These are phyloP conservation scores for Otis tarda DNA, from an alignment of 2,113 vertebrate genomes.

Conservation along the genomic window DNA sequence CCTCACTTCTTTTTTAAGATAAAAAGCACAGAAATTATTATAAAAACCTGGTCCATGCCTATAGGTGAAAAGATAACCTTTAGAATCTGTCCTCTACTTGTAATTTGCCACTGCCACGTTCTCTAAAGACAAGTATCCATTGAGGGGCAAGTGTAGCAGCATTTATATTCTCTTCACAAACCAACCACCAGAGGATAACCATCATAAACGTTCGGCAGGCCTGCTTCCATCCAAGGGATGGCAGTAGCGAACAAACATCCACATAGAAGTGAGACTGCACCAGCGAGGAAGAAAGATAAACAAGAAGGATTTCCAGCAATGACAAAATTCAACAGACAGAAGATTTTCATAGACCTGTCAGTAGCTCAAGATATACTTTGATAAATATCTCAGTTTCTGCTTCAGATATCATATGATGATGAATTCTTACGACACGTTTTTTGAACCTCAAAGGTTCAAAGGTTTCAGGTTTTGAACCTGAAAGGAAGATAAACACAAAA, in stretches of 20 bases:
- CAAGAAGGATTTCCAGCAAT: too few relatives aligned
- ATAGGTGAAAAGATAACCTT: neutral
- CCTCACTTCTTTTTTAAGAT: neutral
- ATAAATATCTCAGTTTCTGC: neutral
- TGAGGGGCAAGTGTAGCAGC: rapidly evolving
- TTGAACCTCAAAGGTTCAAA: neutral
- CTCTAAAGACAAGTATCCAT: neutral
- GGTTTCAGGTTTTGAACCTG: too few relatives aligned
- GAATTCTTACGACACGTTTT: neutral
- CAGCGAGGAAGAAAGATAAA: neutral
- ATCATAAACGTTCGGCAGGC: neutral
- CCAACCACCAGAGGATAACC: neutral
- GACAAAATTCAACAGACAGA: neutral
- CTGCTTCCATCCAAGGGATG: constrained; percentile 2
- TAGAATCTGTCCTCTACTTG: rapidly evolving
- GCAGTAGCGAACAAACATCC: constrained; percentile 5
- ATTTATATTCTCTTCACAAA: neutral
- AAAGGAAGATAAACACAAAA: neutral
- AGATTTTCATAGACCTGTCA: neutral
- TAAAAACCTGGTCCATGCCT: neutral
- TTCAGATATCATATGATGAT: rapidly evolving
- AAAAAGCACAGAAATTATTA: neutral
- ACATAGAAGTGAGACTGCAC: too few relatives aligned
- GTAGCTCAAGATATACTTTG: neutral
- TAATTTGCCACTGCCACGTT: rapidly evolving